Evolutionary conservation across 2,888 invertebrate species (phyloP).

Genomic region (Neelides folsomi): DNA sequence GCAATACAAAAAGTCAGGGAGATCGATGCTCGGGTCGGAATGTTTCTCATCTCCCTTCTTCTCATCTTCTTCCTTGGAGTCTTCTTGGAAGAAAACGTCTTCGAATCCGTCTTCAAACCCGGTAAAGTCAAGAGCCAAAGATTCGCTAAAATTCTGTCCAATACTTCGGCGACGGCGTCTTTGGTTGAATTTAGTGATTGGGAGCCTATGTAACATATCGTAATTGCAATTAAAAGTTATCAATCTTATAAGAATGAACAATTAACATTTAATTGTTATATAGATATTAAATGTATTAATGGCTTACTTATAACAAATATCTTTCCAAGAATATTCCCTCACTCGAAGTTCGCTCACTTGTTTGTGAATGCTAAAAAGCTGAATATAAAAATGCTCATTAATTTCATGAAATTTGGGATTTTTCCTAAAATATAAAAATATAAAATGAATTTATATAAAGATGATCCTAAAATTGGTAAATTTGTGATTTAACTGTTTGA

Average conservation of each 20-base stretch:
- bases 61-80: background rate
- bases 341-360: conserved; percentile 8
- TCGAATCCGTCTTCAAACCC: conserved; percentile 13
- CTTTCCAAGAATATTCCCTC: conserved; percentile 17
- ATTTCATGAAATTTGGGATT: no score
- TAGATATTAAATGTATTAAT: background rate
- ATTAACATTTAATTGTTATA: no score
- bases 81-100: conserved; percentile 2
- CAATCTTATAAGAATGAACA: background rate
- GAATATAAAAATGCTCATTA: conserved; percentile 4
- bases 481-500: conserved; percentile 15
- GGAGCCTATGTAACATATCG: conserved; percentile 18
- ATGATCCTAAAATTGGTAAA: background rate
- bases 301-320: conserved; percentile 30
- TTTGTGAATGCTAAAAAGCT: conserved; percentile 24
- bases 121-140: conserved; percentile 14
- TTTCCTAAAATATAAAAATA: no score
- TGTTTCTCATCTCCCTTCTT: conserved; percentile 3
- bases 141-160: background rate
- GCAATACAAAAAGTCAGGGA: conserved; percentile 28
- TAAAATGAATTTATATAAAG: background rate
- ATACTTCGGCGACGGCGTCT: conserved; percentile 7
- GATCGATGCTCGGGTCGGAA: conserved; percentile 24
- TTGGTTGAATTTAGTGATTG: conserved; percentile 22
- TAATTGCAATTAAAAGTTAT: background rate